A percentile compares a stretch with the other conserved stretches of the same genome.
Conservation (phyloP, 2,888 invertebrate genomes). For the Nemotelus nigrinus region DNA sequence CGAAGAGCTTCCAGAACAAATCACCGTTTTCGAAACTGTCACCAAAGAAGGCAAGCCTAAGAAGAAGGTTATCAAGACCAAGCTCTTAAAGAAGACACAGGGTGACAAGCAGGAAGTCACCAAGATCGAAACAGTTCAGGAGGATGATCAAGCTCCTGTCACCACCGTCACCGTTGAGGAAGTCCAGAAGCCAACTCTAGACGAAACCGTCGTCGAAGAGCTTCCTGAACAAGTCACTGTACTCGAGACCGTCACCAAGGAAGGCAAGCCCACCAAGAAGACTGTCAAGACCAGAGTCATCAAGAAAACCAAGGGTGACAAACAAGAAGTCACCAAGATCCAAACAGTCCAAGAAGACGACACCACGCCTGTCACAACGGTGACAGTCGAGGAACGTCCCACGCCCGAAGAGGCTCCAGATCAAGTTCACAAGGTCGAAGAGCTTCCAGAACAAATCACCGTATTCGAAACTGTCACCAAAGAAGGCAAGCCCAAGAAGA, state of each 20-base stretch:
- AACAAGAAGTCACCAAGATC: constrained; percentile 61
- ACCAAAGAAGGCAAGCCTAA: constrained; percentile 55
- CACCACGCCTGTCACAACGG: constrained; percentile 58
- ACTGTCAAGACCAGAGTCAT: constrained; percentile 59
- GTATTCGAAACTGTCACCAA: constrained; percentile 45
- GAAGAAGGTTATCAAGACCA: constrained; percentile 56
- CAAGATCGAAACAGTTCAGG: constrained; percentile 62
- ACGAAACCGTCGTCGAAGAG: constrained; percentile 59
- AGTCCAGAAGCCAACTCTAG: constrained; percentile 45
- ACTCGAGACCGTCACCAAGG: constrained; percentile 63
- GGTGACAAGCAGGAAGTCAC: constrained; percentile 62
- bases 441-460: constrained; percentile 60
- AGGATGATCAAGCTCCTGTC: constrained; percentile 63
- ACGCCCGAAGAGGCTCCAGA: constrained; percentile 56
- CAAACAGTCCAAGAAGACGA: constrained; percentile 58
- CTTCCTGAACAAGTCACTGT: constrained; percentile 59
- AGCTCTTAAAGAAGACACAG: constrained; percentile 59
- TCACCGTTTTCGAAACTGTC: constrained; percentile 61
- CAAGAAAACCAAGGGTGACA: constrained; percentile 60
- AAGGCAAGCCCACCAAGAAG: constrained; percentile 59
- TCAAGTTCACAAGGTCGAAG: constrained; percentile 57
- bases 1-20: constrained; percentile 50
- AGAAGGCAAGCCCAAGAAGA: constrained; percentile 55
- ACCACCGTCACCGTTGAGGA: constrained; percentile 57
- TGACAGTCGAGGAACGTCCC: constrained; percentile 55